These are phyloP conservation scores for Ia io DNA, from an alignment of 2,113 vertebrate genomes.

Conservation along the genomic window DNA sequence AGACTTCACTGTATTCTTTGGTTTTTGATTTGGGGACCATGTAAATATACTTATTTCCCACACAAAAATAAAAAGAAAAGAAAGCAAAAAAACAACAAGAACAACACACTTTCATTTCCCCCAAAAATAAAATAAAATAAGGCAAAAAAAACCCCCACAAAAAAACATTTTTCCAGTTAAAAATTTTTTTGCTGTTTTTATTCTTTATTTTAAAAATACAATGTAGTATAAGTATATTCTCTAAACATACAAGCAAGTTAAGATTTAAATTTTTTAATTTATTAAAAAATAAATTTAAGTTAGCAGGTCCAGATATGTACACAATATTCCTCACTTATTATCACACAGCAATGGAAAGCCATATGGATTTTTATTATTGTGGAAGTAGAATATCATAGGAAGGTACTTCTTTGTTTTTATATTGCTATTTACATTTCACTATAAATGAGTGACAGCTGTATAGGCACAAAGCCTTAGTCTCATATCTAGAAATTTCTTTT, in stretches of 20 bases:
- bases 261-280: constrained; percentile 35
- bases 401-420: not conserved
- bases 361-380: not conserved
- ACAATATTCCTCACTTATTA: constrained; percentile 31
- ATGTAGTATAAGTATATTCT: not conserved
- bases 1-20: not conserved
- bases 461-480: not conserved
- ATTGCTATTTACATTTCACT: not conserved
- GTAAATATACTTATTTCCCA: not conserved
- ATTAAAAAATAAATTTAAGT: constrained; percentile 18
- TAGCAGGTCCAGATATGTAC: not conserved
- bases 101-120: not conserved
- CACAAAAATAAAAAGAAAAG: not conserved
- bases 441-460: not conserved
- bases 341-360: not conserved
- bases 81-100: not conserved
- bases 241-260: not conserved
- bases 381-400: not conserved
- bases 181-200: not conserved
- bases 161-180: not conserved
- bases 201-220: not conserved
- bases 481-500: not conserved
- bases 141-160: not conserved
- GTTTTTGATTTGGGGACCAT: not conserved
- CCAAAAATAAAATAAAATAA: not conserved